Base-by-base conservation (phyloP, 2,797 vertebrate genomes). In the Fistularia commersonii region DNA sequence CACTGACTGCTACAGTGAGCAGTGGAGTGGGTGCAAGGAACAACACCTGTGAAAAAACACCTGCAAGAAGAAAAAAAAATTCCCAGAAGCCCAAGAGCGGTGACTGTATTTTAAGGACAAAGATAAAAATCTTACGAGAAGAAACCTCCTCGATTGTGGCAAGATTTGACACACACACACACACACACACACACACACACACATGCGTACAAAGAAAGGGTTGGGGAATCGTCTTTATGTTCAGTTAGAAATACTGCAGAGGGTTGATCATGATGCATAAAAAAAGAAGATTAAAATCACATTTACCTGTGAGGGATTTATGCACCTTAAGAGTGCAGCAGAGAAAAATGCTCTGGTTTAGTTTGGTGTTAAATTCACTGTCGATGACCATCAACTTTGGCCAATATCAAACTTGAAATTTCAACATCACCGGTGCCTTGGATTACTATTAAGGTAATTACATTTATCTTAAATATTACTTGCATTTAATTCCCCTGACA, bases 41-140 rank as follows among this genome's bases (percentile, higher is more conserved):
- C 66, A 66, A 61, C 68, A 76, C 65, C 47, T 69, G 65, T 41
- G 52, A 54, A 50, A 69, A 70, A 41, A 43, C 60, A 77, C 40
- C 76, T 61, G 68, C 71, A 69, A 4, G 45, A 66, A 35, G 51
- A 11, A 53, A 1, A 14, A 51, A 64, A 49, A 51, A 39, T 9
- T 8, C 32, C 3, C 13, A 42, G 10, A 64, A 55, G 64, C 54
- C 48, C 47, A 23, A 57, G 23, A 48, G 53, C 48, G 33, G 42
- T 54, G 51, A 69, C 60, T 76, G 13, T 39, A 57, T 74, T 49
- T 72, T 63, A 47, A 60, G 23, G 47, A 12, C 6, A 11, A 3
- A 38, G 15, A 40, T 14, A 67, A 64, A 5, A 54, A 43, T 45
- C 41, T 65, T 54, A 23, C 66, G 13, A 51, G 50, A 48, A 23